Evolutionary conservation across 1,140 invertebrate genomes (phyloP), one percentile per base, ranked within the genome.

Genomic region (Cydia pomonella): DNA sequence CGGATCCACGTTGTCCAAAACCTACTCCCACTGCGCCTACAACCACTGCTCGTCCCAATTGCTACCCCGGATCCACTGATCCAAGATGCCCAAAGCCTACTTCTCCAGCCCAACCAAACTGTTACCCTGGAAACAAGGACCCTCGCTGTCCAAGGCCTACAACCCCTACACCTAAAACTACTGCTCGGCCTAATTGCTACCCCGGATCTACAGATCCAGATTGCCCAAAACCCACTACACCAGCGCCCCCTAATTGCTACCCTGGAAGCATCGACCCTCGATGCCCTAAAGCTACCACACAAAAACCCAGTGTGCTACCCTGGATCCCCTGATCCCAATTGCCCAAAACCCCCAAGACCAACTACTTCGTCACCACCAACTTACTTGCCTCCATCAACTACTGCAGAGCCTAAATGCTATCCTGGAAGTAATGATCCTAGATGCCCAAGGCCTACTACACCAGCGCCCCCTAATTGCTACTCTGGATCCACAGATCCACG

Each of bases 141-240:
- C 83, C 88, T 29, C 73, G 88, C 38, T 90, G 90, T 83, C 84
- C 85, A 50, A 79, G 76, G 75, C 41, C 78, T 73, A 71, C 80
- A 9, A 73, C 72, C 0, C 50, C 25, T 33, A 66, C 75, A 72
- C 41, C 78, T 71, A 72, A 80, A 16, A 62, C 72, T 6, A 13
- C 50, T 27, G 72, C 75, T 73, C 75, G 83, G 74, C 81, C 79
- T 16, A 77, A 76, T 2, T 93, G 92, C 76, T 89, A 84, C 72
- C 91, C 90, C 4, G 92, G 93, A 38, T 86, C 85, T 21, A 82
- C 78, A 9, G 88, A 92, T 86, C 92, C 92, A 53, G 78, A 87
- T 76, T 90, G 88, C 76, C 79, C 87, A 44, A 81, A 75, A 80
- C 72, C 72, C 0, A 62, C 75, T 5, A 73, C 76, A 0, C 73